These are phyloP conservation scores for Potamarius usumacintae DNA, from an alignment of 2,113 vertebrate genomes.

Conservation along the genomic window DNA sequence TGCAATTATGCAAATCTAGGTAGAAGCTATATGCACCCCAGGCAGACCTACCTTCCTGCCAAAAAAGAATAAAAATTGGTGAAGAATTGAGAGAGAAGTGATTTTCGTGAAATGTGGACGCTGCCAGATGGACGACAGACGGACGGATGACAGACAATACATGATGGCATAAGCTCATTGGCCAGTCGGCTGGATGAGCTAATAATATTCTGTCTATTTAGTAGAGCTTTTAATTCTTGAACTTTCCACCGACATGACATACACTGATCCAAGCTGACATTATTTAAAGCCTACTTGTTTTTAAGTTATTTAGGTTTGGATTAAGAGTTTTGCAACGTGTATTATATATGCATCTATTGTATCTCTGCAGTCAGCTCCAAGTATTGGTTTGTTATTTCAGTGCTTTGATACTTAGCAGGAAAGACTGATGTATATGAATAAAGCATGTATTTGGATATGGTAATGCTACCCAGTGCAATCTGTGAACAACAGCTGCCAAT, in stretches of 20 bases:
- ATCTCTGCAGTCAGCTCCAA: not conserved
- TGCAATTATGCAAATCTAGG: too few species aligned
- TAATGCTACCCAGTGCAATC: slow-evolving; percentile 45
- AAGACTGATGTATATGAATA: slow-evolving; percentile 39
- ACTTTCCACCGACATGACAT: not conserved
- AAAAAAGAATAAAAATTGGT: too few species aligned
- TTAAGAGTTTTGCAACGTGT: not conserved
- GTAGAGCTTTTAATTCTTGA: not conserved
- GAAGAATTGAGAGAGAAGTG: too few species aligned
- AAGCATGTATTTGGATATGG: slow-evolving; percentile 47
- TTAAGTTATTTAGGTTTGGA: not conserved
- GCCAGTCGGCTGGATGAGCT: too few species aligned
- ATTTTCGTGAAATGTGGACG: too few species aligned
- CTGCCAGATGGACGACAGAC: too few species aligned
- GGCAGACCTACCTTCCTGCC: too few species aligned
- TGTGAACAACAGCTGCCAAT: slow-evolving; percentile 58
- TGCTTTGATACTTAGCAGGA: slow-evolving; percentile 28
- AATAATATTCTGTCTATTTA: not conserved
- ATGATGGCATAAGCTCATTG: too few species aligned
- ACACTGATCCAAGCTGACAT: not conserved
- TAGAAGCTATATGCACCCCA: too few species aligned
- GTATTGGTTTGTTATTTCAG: slow-evolving; percentile 4
- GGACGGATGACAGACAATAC: too few species aligned
- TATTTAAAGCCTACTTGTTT: slow-evolving; percentile 2
- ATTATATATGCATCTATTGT: not conserved